A percentile compares a stretch with the other conserved stretches of the same genome.
Conservation (phyloP, 2,113 vertebrate species). For the Pogonocichla stellata region DNA sequence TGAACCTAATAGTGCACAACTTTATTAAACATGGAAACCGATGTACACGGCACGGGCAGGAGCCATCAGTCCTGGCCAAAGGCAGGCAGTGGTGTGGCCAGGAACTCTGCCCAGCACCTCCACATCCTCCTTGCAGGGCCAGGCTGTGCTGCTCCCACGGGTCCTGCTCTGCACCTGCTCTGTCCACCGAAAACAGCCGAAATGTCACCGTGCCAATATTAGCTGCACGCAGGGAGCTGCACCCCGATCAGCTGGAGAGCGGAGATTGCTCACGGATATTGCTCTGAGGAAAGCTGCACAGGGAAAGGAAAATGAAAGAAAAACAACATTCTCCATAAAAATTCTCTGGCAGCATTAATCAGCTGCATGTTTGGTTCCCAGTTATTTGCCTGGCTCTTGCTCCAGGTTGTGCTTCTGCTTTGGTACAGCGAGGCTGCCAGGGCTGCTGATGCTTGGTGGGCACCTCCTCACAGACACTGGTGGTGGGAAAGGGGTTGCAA, state of each 20-base stretch:
- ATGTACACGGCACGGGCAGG: not conserved
- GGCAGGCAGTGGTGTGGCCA: not conserved
- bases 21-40: slow-evolving; percentile 47
- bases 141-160: not conserved
- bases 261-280: not conserved
- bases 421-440: not conserved
- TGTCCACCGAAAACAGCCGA: not conserved
- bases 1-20: slow-evolving; percentile 56
- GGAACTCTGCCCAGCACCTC: not conserved
- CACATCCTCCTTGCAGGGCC: not conserved
- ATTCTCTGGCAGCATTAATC: not conserved
- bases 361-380: not conserved
- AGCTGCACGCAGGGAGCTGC: not conserved
- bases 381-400: not conserved
- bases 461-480: not conserved
- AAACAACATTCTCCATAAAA: not conserved
- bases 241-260: not conserved
- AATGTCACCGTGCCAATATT: slow-evolving; percentile 33
- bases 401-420: not conserved
- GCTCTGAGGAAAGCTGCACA: not conserved
- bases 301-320: slow-evolving; percentile 18
- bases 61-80: fast-evolving
- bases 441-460: fast-evolving
- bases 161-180: not conserved
- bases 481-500: not conserved